Percentiles rank a stretch among this genome's conserved stretches.
These are phyloP conservation scores for Perca fluviatilis DNA, from an alignment of 2,113 vertebrate species.

Conservation along the genomic window DNA sequence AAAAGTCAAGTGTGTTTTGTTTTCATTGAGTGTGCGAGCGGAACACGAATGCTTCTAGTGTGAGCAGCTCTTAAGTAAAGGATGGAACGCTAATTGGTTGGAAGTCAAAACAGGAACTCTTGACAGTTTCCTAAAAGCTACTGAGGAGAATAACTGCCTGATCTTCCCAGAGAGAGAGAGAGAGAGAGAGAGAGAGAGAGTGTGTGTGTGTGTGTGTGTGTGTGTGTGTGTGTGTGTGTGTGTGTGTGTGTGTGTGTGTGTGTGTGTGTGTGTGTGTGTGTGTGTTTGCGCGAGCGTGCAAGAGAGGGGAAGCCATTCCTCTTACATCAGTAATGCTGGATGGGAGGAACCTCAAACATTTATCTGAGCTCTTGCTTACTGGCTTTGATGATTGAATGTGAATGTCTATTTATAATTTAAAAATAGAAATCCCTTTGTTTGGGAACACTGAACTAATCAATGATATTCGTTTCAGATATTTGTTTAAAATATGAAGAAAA, in stretches of 20 bases:
- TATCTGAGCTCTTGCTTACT: not conserved
- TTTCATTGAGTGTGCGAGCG: not conserved
- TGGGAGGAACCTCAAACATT: constrained; percentile 8
- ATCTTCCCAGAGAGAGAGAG: not conserved
- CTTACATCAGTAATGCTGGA: constrained; percentile 34
- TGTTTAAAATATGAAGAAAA: too few relatives aligned
- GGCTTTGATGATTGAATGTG: constrained; percentile 9
- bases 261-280: not conserved
- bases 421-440: not conserved
- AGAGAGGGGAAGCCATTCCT: constrained; percentile 35
- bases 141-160: constrained; percentile 17
- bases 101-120: constrained; percentile 71
- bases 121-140: constrained; percentile 52
- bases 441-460: too few relatives aligned
- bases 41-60: constrained; percentile 46
- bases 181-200: not conserved
- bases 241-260: not conserved
- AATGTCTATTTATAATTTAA: not conserved
- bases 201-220: too few relatives aligned
- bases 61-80: constrained; percentile 9
- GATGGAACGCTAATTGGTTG: constrained; percentile 53
- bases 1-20: constrained; percentile 57
- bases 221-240: not conserved
- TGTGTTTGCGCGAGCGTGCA: not conserved
- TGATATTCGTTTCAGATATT: too few relatives aligned